These are phyloP conservation scores for Diabrotica balteata DNA, from an alignment of 2,888 invertebrate genomes.

Conservation along the genomic window DNA sequence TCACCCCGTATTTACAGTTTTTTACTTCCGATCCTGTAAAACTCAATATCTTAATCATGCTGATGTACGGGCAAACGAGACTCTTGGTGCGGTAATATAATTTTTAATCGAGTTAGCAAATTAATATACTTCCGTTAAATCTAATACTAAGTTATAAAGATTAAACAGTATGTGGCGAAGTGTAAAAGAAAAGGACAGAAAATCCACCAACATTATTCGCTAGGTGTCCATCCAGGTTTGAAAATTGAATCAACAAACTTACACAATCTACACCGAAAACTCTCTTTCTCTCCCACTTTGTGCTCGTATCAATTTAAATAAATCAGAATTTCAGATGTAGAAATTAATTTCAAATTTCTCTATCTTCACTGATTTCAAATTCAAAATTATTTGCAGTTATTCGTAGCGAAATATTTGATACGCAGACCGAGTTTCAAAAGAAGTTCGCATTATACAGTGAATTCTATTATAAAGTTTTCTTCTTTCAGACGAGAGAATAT, in stretches of 20 bases:
- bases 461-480: slow-evolving; percentile 4
- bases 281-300: slow-evolving; percentile 5
- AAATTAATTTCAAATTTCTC: slow-evolving; percentile 23
- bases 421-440: slow-evolving; percentile 7
- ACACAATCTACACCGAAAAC: slow-evolving; percentile 5
- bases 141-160: no score
- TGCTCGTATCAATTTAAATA: slow-evolving; percentile 28
- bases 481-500: no score
- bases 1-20: no score
- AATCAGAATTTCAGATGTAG: slow-evolving; percentile 26
- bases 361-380: slow-evolving; percentile 20
- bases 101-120: background rate
- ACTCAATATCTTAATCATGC: no score
- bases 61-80: no score
- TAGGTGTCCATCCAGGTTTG: slow-evolving; percentile 17
- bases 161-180: no score
- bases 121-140: background rate
- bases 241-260: slow-evolving; percentile 24
- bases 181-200: background rate
- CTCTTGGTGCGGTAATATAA: no score
- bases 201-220: slow-evolving; percentile 4
- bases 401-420: slow-evolving; percentile 12
- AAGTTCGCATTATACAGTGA: slow-evolving; percentile 5
- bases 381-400: slow-evolving; percentile 27
- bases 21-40: no score